phyloP scores from a whole-genome alignment of 2,113 vertebrate genomes.

The Bos indicus region DNA sequence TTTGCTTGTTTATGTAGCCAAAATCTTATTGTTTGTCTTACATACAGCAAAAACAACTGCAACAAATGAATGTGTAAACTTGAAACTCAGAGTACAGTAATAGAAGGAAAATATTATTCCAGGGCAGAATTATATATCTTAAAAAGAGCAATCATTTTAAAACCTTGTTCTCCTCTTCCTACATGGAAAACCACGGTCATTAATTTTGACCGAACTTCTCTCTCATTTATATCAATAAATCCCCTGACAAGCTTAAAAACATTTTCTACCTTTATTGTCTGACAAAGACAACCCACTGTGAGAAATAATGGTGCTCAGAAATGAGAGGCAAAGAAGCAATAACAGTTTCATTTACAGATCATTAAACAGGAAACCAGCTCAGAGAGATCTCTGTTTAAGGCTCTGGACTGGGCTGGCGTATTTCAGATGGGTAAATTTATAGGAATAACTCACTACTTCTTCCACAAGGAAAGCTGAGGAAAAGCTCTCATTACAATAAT shows the following conservation, averaged over 20 bases:
- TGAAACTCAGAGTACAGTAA: not conserved
- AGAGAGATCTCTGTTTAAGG: slow-evolving; percentile 22
- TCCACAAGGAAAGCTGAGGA: not conserved
- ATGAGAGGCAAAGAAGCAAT: slow-evolving; percentile 49
- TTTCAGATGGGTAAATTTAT: not conserved
- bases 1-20: not conserved
- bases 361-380: slow-evolving; percentile 54
- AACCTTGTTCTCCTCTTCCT: not conserved
- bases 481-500: not conserved
- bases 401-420: not conserved
- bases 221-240: slow-evolving; percentile 63
- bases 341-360: slow-evolving; percentile 40
- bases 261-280: slow-evolving; percentile 36
- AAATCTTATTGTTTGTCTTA: slow-evolving; percentile 42
- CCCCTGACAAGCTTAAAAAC: slow-evolving; percentile 59
- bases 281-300: slow-evolving; percentile 54
- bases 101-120: not conserved
- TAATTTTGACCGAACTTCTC: slow-evolving; percentile 58
- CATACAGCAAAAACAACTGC: not conserved
- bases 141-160: not conserved
- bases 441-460: not conserved
- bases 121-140: not conserved
- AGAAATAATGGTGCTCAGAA: slow-evolving; percentile 60
- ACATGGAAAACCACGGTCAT: slow-evolving; percentile 41
- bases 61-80: not conserved